phyloP scores from a whole-genome alignment of 2,888 invertebrate genomes.

The Branchipolynoe longqiensis region DNA sequence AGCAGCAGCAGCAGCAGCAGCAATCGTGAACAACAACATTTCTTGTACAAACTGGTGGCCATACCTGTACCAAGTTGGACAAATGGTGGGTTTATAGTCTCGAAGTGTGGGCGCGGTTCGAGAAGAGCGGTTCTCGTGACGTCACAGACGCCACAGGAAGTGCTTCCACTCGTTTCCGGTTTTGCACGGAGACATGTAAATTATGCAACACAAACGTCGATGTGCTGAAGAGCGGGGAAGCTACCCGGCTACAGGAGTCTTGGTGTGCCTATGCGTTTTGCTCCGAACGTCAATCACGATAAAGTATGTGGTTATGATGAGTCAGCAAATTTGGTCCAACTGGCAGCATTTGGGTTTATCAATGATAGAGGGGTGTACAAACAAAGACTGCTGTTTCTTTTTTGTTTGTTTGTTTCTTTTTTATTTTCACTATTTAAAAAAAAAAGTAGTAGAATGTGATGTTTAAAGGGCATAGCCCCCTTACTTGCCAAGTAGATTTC shows the following conservation, averaged over 20 bases:
- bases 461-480: conserved; percentile 55
- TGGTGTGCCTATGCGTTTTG: background rate
- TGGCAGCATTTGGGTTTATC: conserved; percentile 56
- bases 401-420: conserved; percentile 7
- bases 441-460: conserved; percentile 27
- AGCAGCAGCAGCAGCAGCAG: too few species aligned
- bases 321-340: conserved; percentile 38
- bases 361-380: conserved; percentile 26
- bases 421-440: background rate
- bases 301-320: background rate
- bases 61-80: too few species aligned
- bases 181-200: background rate
- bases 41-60: too few species aligned
- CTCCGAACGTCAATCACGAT: background rate
- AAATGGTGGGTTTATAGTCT: too few species aligned
- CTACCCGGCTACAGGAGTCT: too few species aligned
- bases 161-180: too few species aligned
- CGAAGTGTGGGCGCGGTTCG: too few species aligned
- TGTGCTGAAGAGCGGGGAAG: background rate
- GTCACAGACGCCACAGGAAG: too few species aligned
- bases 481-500: conserved; percentile 54
- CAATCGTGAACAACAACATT: too few species aligned
- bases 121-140: too few species aligned
- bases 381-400: conserved; percentile 37
- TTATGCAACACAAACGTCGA: conserved; percentile 6